Evolutionary conservation across 2,797 vertebrate genomes (phyloP), one percentile per base, ranked within the genome.

Genomic region (Sebastes hubbsi): DNA sequence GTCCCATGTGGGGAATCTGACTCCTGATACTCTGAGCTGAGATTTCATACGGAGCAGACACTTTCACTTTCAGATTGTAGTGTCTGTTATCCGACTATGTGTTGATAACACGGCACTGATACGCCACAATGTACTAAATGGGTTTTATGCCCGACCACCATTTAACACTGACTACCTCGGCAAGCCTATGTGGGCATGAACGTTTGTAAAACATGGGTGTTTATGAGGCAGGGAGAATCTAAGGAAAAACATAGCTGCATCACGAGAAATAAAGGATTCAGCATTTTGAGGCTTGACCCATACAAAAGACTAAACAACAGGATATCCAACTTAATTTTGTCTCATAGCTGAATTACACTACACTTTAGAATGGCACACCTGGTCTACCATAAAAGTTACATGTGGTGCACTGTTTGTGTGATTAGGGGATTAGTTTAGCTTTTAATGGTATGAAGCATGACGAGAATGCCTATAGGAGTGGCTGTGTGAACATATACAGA

Each of bases 1-100:
- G 16, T 49, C 42, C 42, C 16, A 49, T 20, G 42, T 49, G 42
- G 16, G 42, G 0, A 18, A 49, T 49, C 42, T 49, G 42, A 49
- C 42, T 49, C 7, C 42, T 49, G 42, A 49, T 49, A 20, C 42
- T 18, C 42, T 46, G 42, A 18, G 24, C 24, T 24, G 42, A 46
- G 42, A 46, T 0, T 49, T 0, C 42, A 8, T 49, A 49, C 16
- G 0, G 42, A 49, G 42, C 7, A 49, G 0, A 49, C 42, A 49
- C 42, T 49, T 49, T 18, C 42, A 49, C 42, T 49, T 49, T 46
- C 42, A 46, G 42, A 46, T 46, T 20, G 42, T 46, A 46, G 16
- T 49, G 46, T 49, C 18, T 49, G 46, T 20, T 20, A 18, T 49
- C 46, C 0, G 46, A 49, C 46, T 49, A 20, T 18, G 46, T 49